These are phyloP conservation scores for Lagopus muta DNA, from an alignment of 2,113 vertebrate species.

Conservation along the genomic window DNA sequence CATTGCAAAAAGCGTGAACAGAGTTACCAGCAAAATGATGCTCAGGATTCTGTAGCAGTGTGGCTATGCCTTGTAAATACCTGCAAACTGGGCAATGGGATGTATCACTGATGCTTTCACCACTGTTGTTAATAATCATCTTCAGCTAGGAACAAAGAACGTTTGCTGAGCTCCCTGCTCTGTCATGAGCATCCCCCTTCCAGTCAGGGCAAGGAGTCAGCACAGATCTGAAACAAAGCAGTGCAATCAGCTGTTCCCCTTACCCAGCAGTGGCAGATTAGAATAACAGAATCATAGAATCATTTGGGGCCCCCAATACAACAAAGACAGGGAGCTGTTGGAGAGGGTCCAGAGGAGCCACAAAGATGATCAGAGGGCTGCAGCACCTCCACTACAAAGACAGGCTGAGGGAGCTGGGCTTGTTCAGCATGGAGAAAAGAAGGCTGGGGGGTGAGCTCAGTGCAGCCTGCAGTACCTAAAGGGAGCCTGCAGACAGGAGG, in stretches of 20 bases:
- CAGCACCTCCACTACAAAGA: too few relatives aligned
- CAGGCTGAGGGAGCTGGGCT: too few relatives aligned
- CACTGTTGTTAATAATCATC: fast-evolving
- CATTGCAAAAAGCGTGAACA: fast-evolving
- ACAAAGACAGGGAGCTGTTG: too few relatives aligned
- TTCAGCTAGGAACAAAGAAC: background rate
- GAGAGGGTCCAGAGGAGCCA: too few relatives aligned
- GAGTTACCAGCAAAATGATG: background rate
- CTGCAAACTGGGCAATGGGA: fast-evolving
- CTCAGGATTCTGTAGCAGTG: fast-evolving
- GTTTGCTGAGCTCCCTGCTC: background rate
- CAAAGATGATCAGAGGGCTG: too few relatives aligned
- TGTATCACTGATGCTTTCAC: fast-evolving
- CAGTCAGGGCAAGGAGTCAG: background rate
- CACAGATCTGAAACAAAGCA: fast-evolving
- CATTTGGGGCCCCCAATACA: too few relatives aligned
- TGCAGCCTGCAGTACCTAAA: too few relatives aligned
- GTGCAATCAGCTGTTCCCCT: background rate
- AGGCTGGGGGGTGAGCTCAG: too few relatives aligned
- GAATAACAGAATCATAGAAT: too few relatives aligned
- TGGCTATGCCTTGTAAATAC: background rate
- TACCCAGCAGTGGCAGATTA: background rate
- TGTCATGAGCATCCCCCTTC: background rate
- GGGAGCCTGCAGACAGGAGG: too few relatives aligned
- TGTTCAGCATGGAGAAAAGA: too few relatives aligned